These are phyloP conservation scores for Chrysolina haemoptera DNA, from an alignment of 2,888 invertebrate genomes.

Conservation along the genomic window DNA sequence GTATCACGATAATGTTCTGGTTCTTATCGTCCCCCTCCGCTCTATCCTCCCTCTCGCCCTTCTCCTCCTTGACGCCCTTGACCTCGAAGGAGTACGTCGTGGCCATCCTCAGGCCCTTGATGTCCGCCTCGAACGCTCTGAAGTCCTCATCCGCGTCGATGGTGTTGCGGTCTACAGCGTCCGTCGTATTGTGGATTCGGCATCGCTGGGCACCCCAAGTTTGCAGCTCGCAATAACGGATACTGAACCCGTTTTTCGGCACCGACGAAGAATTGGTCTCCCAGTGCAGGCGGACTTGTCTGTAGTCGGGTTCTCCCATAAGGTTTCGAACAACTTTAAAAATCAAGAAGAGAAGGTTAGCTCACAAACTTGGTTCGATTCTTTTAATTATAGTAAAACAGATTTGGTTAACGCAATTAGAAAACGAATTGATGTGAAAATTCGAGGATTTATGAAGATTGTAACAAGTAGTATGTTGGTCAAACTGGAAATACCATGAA, in stretches of 20 bases:
- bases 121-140: constrained; percentile 73
- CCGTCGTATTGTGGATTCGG: constrained; percentile 70
- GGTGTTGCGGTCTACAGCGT: constrained; percentile 48
- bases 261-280: constrained; percentile 71
- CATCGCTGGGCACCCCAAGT: constrained; percentile 86
- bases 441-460: too few species aligned
- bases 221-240: constrained; percentile 85
- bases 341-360: neutral
- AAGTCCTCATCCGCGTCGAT: constrained; percentile 62
- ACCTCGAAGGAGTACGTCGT: constrained; percentile 88
- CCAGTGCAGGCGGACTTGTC: constrained; percentile 78
- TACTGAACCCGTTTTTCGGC: constrained; percentile 76
- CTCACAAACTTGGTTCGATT: neutral
- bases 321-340: constrained; percentile 75
- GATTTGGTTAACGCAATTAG: too few species aligned
- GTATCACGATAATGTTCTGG: constrained; percentile 80
- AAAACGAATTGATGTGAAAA: too few species aligned
- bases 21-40: constrained; percentile 71
- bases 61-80: constrained; percentile 73
- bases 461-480: too few species aligned
- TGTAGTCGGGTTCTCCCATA: constrained; percentile 78
- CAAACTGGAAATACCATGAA: too few species aligned
- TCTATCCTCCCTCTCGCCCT: constrained; percentile 67
- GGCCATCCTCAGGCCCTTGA: constrained; percentile 84
- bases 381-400: too few species aligned